Base-by-base conservation (phyloP, 2,888 invertebrate genomes). In the Hemaris fuciformis region DNA sequence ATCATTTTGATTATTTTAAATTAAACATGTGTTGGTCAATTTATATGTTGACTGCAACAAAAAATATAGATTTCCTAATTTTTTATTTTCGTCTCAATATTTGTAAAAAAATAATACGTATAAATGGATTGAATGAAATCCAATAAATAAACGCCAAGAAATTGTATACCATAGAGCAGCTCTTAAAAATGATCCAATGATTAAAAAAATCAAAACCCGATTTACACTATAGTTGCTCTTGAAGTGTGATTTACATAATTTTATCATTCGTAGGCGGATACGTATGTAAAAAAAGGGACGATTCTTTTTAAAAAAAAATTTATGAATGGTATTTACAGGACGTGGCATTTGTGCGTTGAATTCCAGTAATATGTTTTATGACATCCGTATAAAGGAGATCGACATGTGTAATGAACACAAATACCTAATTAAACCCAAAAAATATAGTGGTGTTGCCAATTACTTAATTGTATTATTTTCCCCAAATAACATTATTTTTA, bases 271-370 rank as follows among this genome's bases (percentile, higher is more conserved):
- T 31, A 53, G 53, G 53, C 53, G 31, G 53, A 53, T 10, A 31
- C 53, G 18, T 31, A 31, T n/a, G n/a, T n/a, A n/a, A 4, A 53
- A 18, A 53, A 31, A 53, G 18, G 18, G 15, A 18, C 5, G 5
- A 27, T 27, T 18, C 27, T 27, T 2, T 25, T 53, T 8, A 18
- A 13, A 23, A 23, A 45, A 13, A 3, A 8, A 53, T 27, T 53
- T 53, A 53, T 31, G 27, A 20, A 18, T 53, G 53, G 8, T 31
- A 53, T 53, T 31, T 53, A 53, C 53, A 53, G 53, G 31, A 31
- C 53, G 18, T 31, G 53, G 31, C 18, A 15, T 31, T 53, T 53
- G 53, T 53, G 53, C 53, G 53, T 53, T 53, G 18, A 53, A 31
- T 53, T 53, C 18, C 53, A 53, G 27, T 27, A 53, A 10, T 31